Conservation (phyloP, 2,113 vertebrate species). For the Pluvialis apricaria region DNA sequence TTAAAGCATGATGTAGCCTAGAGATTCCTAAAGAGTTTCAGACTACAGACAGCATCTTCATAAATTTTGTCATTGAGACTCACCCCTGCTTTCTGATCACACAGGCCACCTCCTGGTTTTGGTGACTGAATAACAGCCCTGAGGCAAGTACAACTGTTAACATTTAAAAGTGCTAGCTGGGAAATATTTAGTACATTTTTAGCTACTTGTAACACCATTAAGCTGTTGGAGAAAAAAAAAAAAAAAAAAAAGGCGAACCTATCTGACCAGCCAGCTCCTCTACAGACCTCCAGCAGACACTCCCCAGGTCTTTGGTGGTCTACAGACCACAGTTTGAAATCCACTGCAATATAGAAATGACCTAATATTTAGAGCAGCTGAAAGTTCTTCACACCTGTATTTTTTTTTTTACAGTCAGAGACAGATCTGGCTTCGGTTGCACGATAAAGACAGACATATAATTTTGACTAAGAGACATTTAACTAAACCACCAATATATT, state of each 20-base stretch:
- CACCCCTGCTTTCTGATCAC: not conserved
- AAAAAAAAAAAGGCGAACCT: not conserved
- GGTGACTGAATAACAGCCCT: constrained; percentile 34
- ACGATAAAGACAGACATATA: not conserved
- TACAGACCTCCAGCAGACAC: not conserved
- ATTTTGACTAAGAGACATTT: constrained; percentile 9
- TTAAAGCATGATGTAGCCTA: not conserved
- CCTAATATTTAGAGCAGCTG: not conserved
- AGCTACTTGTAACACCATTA: constrained; percentile 37
- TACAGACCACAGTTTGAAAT: not conserved
- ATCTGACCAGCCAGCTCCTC: not conserved
- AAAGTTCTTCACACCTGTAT: constrained; percentile 5
- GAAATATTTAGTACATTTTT: constrained; percentile 27
- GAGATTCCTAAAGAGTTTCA: not conserved
- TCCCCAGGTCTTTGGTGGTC: not conserved
- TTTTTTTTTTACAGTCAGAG: not conserved
- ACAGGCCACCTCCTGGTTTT: constrained; percentile 8
- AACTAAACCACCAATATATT: constrained; percentile 29
- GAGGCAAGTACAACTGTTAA: constrained; percentile 45
- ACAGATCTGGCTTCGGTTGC: not conserved
- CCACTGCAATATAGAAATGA: not conserved
- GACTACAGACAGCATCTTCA: not conserved
- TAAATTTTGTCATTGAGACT: not conserved
- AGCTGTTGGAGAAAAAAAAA: not conserved
- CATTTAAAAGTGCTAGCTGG: constrained; percentile 18